Evolutionary conservation across 1,140 invertebrate species (phyloP).

Genomic region (Argopecten irradians): DNA sequence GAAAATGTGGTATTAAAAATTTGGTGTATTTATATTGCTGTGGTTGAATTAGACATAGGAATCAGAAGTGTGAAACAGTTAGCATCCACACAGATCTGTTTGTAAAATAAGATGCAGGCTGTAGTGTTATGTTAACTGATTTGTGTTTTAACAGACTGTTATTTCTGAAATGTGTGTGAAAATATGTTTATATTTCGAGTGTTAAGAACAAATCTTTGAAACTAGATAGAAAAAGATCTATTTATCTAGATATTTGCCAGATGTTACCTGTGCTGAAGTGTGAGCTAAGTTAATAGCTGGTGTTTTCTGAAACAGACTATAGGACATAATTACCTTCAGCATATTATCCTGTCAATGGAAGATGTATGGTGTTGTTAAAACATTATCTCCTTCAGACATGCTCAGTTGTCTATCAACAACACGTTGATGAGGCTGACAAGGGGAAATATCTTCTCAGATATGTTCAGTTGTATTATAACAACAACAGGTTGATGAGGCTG

Average conservation of each 20-base stretch:
- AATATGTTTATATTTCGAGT: neutral
- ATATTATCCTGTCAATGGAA: slow-evolving; percentile 3
- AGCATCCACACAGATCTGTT: neutral
- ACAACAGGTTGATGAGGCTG: neutral
- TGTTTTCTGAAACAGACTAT: slow-evolving; percentile 22
- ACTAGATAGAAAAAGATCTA: neutral
- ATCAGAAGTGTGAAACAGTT: no score
- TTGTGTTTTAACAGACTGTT: neutral
- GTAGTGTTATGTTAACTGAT: neutral
- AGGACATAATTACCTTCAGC: neutral
- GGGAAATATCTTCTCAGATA: no score
- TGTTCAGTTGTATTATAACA: no score
- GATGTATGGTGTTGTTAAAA: slow-evolving; percentile 22
- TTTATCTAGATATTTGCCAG: neutral
- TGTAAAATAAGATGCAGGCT: neutral
- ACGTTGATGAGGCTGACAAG: neutral
- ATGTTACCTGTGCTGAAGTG: neutral
- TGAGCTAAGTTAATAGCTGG: neutral
- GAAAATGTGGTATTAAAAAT: no score
- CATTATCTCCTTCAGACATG: neutral
- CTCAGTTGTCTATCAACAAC: neutral
- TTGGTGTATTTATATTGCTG: no score
- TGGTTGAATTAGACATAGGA: no score
- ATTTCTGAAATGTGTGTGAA: neutral
- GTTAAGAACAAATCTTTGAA: neutral